phyloP scores from a whole-genome alignment of 2,797 vertebrate genomes.

The Urosaurus nigricauda region DNA sequence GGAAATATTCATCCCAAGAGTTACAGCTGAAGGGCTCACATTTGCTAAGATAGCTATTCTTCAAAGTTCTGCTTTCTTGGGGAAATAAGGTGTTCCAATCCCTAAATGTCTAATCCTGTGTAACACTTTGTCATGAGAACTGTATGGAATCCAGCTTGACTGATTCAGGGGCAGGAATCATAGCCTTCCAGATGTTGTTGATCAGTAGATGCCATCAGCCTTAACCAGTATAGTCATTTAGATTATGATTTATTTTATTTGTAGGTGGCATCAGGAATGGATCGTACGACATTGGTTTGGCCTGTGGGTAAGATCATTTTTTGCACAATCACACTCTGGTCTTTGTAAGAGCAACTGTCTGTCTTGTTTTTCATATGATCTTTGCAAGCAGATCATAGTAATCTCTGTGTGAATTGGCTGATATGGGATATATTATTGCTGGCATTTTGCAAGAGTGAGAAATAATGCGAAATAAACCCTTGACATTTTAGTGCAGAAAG shows the following conservation, averaged over 20 bases:
- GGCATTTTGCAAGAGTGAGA: neutral
- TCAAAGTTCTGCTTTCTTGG: neutral
- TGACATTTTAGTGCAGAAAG: neutral
- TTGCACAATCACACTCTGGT: conserved; percentile 19
- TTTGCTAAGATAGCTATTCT: neutral
- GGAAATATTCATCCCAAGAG: neutral
- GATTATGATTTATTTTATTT: conserved; percentile 68
- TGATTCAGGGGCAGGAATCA: neutral
- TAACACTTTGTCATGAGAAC: neutral
- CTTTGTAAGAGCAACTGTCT: neutral
- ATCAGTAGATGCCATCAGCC: too few relatives aligned
- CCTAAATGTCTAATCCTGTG: neutral
- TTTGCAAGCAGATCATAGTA: neutral
- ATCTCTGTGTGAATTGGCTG: accelerated
- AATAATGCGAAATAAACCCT: neutral
- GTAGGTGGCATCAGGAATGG: conserved; percentile 93
- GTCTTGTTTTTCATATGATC: neutral
- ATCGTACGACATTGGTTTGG: conserved; percentile 90
- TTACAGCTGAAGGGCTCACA: neutral
- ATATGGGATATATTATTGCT: neutral
- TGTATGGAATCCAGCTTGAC: neutral
- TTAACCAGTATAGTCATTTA: neutral
- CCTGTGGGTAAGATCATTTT: conserved; percentile 88
- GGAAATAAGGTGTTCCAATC: accelerated
- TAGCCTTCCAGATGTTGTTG: neutral